Conservation (phyloP, 2,888 invertebrate species). For the Cephus spinipes region DNA sequence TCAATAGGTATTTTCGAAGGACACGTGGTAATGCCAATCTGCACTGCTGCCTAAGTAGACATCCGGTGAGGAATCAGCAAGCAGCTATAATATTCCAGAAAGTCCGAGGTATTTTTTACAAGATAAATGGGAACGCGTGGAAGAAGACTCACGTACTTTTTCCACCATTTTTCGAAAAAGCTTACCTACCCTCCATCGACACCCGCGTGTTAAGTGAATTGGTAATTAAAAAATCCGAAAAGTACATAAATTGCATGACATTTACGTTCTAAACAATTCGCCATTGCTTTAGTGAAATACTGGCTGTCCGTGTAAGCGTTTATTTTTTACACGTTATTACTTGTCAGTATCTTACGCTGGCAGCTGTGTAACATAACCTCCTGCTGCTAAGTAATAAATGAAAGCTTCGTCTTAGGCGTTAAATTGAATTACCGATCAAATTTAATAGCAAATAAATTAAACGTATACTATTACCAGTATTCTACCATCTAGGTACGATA, state of each 20-base stretch:
- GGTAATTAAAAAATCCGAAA: no score
- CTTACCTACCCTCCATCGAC: no score
- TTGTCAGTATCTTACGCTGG: no score
- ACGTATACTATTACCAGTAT: background rate
- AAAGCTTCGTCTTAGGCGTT: background rate
- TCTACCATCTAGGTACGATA: background rate
- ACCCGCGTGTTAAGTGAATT: no score
- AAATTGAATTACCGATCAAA: background rate
- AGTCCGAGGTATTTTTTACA: background rate
- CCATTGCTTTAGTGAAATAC: no score
- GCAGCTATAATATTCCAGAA: background rate
- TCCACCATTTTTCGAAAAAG: no score
- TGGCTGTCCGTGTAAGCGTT: no score
- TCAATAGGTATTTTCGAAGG: background rate
- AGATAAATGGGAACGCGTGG: background rate
- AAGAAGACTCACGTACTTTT: background rate
- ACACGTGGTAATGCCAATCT: background rate
- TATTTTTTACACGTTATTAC: no score
- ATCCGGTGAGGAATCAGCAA: background rate
- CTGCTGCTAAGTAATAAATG: background rate
- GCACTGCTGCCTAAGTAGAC: background rate
- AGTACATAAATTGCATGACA: no score
- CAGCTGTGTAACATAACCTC: background rate
- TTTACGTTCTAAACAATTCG: no score
- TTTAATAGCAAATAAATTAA: background rate